Percentiles rank a stretch among this genome's conserved stretches.
Conservation (phyloP, 2,888 invertebrate genomes). For the Apoda limacodes region DNA sequence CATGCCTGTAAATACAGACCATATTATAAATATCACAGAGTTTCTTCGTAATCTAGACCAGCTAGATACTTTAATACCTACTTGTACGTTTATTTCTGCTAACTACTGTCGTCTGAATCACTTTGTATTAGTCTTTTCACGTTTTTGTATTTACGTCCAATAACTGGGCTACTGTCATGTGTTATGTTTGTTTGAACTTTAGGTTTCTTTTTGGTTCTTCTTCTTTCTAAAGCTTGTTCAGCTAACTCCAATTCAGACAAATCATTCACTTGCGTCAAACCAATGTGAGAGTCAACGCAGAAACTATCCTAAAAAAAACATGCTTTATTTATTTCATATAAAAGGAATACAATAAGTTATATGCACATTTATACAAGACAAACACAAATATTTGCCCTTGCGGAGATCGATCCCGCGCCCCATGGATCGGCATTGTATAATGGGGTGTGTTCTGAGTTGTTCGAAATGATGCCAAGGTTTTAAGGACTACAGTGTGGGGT, state of each 20-base stretch:
- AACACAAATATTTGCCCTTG: no score
- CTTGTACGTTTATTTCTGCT: slow-evolving; percentile 8
- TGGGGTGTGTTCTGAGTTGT: no score
- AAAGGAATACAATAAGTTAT: no score
- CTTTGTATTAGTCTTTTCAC: slow-evolving; percentile 43
- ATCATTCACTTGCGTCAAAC: slow-evolving; percentile 49
- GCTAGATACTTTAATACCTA: not conserved
- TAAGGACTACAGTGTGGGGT: no score
- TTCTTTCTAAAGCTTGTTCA: slow-evolving; percentile 64
- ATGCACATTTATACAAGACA: no score
- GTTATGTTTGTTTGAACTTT: slow-evolving; percentile 7
- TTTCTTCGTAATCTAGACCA: not conserved
- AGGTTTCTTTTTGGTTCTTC: slow-evolving; percentile 25
- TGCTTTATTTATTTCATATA: no score
- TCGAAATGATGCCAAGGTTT: no score
- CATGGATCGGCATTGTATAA: no score
- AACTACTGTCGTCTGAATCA: slow-evolving; percentile 53
- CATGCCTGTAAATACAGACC: no score
- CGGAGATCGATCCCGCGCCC: no score
- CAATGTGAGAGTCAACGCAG: slow-evolving; percentile 72
- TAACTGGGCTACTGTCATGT: slow-evolving; percentile 39
- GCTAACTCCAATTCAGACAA: slow-evolving; percentile 72
- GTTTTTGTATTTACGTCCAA: slow-evolving; percentile 35
- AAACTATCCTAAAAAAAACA: slow-evolving; percentile 77
- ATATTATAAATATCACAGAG: no score